Conservation (phyloP, 2,888 invertebrate species). For the Melieria omissa region DNA sequence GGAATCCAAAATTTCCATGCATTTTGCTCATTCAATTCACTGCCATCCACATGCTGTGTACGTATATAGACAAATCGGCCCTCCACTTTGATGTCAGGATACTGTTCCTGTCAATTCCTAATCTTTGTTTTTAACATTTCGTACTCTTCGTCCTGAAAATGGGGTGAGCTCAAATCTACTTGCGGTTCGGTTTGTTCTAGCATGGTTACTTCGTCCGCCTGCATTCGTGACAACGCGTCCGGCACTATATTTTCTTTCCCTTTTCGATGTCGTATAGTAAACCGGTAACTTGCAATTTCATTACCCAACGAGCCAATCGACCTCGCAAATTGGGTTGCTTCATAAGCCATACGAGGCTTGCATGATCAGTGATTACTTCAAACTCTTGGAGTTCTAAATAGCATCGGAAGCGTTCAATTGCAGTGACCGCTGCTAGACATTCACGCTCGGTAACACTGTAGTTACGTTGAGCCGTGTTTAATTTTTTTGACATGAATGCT, state of each 20-base stretch:
- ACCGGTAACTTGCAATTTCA: constrained; percentile 22
- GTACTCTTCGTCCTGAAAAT: constrained; percentile 8
- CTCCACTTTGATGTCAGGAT: too few relatives aligned
- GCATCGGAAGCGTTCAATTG: constrained; percentile 35
- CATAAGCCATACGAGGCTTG: constrained; percentile 40
- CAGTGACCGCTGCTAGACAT: constrained; percentile 34
- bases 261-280: constrained; percentile 28
- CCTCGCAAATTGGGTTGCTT: constrained; percentile 24
- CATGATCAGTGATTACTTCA: constrained; percentile 38
- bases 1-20: too few relatives aligned
- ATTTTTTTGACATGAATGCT: constrained; percentile 36
- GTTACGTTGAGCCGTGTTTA: constrained; percentile 35
- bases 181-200: not conserved
- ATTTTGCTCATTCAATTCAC: too few relatives aligned
- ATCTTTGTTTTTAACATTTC: not conserved
- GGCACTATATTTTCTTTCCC: constrained; percentile 29
- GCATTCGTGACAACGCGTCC: constrained; percentile 16
- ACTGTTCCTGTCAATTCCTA: not conserved
- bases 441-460: constrained; percentile 40
- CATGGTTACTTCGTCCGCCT: not conserved
- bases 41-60: too few relatives aligned
- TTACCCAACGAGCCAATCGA: constrained; percentile 27
- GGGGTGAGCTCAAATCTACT: constrained; percentile 15
- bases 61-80: too few relatives aligned
- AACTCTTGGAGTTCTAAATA: constrained; percentile 40